These are phyloP conservation scores for Coracopsis vasa DNA, from an alignment of 2,113 vertebrate species.

Conservation along the genomic window DNA sequence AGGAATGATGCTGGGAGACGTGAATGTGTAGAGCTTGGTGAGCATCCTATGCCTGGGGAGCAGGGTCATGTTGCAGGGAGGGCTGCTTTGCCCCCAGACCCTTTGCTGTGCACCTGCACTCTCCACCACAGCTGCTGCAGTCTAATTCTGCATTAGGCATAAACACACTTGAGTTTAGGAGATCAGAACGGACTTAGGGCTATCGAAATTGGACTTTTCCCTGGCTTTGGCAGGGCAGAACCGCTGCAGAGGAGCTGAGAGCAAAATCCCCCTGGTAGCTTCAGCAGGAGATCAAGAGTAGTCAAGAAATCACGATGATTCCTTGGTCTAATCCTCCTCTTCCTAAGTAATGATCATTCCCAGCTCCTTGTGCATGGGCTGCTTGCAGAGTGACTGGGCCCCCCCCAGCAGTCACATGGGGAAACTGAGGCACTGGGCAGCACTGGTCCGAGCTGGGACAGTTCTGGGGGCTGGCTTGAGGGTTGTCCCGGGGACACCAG, in stretches of 20 bases:
- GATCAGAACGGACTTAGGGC: background rate
- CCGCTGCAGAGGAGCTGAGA: background rate
- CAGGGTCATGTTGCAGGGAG: accelerated
- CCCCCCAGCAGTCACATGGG: accelerated
- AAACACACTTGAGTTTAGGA: background rate
- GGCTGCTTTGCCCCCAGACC: background rate
- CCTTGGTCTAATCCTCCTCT: background rate
- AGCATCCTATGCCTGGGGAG: background rate
- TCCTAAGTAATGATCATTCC: background rate
- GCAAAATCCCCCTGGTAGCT: accelerated
- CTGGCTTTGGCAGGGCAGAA: background rate
- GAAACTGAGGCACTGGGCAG: background rate
- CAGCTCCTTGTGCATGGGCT: accelerated
- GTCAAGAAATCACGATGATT: background rate
- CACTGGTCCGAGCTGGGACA: background rate
- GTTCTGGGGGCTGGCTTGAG: accelerated
- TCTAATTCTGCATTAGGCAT: background rate
- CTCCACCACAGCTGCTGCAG: accelerated
- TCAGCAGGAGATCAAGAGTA: background rate
- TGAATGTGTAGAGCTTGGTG: accelerated
- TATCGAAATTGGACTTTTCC: background rate
- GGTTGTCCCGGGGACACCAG: accelerated
- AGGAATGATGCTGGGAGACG: background rate
- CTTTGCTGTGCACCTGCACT: accelerated
- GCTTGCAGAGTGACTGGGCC: background rate